Evolutionary conservation across 2,113 vertebrate genomes (phyloP), one percentile per base, ranked within the genome.

Genomic region (Caracal caracal): DNA sequence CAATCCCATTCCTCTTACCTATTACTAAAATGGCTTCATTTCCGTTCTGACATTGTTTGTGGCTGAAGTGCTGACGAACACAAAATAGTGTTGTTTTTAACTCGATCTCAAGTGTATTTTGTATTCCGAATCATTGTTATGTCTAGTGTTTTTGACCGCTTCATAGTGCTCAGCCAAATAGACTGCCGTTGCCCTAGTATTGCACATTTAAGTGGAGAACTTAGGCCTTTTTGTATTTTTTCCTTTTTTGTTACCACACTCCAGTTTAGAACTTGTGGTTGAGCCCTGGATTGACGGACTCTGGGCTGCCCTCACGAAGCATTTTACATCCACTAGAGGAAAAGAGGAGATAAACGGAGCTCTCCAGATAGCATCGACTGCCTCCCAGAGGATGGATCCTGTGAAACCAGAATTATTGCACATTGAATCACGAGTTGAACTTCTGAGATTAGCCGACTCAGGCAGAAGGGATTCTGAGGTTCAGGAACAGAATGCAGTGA

Each of bases 241-340:
- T 26, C 8, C 19, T 26, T 20, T 47, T 56, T 61, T 43, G 0
- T 26, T 16, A 0, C 15, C 17, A 78, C 30, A 3, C 65, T 90
- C 10, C 95, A 99, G 99, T 85, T 98, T 99, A 96, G 99, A 99
- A 90, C 80, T 99, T 83, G 99, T 99, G 90, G 98, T 99, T 47
- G 99, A 99, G 82, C 99, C 99, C 2, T 99, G 99, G 99, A 99
- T 99, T 94, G 98, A 99, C 53, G 99, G 99, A 88, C 99, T 99
- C 97, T 99, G 99, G 99, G 94, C 98, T 24, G 99, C 99, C 47
- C 98, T 99, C 61, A 98, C 98, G 68, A 98, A 98, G 93, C 98
- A 98, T 8, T 98, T 99, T 95, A 26, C 37, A 2, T 94, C 97
- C 63, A 98, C 98, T 56, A 98, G 99, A 96, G 87, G 95, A 86